Conservation (phyloP, 1,140 invertebrate genomes). For the Drosophila athabasca region DNA sequence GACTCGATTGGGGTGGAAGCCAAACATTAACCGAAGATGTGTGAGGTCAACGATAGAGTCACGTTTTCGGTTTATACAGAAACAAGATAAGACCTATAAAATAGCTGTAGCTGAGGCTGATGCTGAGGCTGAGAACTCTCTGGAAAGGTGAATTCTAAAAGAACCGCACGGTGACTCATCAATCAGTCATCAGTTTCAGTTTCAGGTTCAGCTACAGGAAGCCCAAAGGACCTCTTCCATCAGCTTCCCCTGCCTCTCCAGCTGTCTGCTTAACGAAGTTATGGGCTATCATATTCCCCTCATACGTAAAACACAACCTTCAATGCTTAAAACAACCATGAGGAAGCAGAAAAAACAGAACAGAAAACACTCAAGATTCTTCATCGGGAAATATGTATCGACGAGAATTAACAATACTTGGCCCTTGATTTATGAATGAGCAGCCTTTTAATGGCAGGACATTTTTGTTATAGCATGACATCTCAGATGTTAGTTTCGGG, state of each 20-base stretch:
- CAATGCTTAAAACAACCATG: conserved; percentile 62
- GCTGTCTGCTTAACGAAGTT: too few species aligned
- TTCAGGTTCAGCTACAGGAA: conserved; percentile 38
- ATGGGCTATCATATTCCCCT: too few species aligned
- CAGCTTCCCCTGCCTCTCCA: conserved; percentile 36
- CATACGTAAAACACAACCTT: background rate
- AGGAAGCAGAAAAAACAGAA: conserved; percentile 57
- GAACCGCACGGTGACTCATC: conserved; percentile 27
- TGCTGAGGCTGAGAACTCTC: conserved; percentile 31
- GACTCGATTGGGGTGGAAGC: conserved; percentile 8
- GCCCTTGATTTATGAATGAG: conserved; percentile 70
- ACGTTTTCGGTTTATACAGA: conserved; percentile 47
- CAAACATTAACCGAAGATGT: conserved; percentile 32
- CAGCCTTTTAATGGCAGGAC: conserved; percentile 47
- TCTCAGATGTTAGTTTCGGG: conserved; percentile 22
- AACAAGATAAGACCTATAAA: conserved; percentile 49
- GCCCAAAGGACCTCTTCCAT: conserved; percentile 30
- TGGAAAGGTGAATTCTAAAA: conserved; percentile 5
- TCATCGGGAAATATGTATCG: conserved; percentile 44
- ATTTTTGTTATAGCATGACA: conserved; percentile 60
- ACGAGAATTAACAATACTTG: conserved; percentile 72
- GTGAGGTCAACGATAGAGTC: conserved; percentile 38
- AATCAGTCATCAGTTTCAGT: conserved; percentile 18
- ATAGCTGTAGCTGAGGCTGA: background rate
- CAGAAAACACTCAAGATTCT: conserved; percentile 55